These are phyloP conservation scores for Tenodera sinensis DNA, from an alignment of 2,888 invertebrate species.

Conservation along the genomic window DNA sequence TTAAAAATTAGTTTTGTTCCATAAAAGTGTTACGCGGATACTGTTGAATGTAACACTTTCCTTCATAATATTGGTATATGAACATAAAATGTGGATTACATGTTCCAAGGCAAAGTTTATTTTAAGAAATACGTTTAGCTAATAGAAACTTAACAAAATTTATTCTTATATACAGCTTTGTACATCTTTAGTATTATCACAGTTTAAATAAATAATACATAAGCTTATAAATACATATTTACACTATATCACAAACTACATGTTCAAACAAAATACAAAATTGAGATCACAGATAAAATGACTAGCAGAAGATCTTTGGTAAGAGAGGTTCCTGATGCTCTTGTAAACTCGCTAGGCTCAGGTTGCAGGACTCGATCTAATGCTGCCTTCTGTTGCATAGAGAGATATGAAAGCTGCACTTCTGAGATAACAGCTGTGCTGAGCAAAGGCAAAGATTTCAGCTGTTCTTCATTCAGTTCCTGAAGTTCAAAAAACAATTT, in stretches of 20 bases:
- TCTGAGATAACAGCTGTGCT: slow-evolving; percentile 10
- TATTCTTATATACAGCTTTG: not conserved
- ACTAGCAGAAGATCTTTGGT: not conserved
- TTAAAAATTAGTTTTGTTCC: no score
- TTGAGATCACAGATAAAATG: not conserved
- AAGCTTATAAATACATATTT: not conserved
- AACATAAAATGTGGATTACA: no score
- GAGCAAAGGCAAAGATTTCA: slow-evolving; percentile 8
- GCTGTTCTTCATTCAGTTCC: slow-evolving; percentile 14
- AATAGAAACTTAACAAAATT: not conserved
- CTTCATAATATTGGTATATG: no score
- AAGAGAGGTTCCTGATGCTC: not conserved
- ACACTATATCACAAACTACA: not conserved
- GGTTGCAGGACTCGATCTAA: not conserved
- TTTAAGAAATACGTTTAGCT: no score
- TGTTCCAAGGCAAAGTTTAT: no score
- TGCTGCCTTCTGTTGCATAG: not conserved
- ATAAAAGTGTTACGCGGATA: no score
- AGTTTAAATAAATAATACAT: not conserved
- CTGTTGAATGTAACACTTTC: no score
- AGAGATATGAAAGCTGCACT: slow-evolving; percentile 13
- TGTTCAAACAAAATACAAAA: not conserved
- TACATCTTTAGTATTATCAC: not conserved
- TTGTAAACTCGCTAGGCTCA: not conserved
- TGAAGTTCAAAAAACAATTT: not conserved